Conservation (phyloP, 1,140 invertebrate genomes). For the Pentalonia nigronervosa region DNA sequence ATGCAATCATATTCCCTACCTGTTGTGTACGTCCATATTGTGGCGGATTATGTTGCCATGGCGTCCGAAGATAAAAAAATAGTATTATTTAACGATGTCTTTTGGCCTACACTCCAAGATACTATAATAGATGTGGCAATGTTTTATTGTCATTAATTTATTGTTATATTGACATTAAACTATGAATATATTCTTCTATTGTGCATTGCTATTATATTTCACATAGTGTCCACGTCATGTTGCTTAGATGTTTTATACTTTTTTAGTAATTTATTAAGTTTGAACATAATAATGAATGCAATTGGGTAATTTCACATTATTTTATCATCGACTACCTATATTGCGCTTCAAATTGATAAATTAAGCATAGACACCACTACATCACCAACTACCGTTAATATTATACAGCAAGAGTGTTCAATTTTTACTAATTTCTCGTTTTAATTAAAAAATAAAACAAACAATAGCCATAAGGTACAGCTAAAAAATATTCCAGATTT, state of each 20-base stretch:
- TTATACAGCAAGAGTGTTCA: neutral
- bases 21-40: neutral
- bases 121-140: neutral
- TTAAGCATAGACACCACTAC: neutral
- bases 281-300: neutral
- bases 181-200: neutral
- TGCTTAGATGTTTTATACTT: neutral
- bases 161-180: neutral
- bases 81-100: neutral
- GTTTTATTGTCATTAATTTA: neutral
- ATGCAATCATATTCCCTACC: neutral
- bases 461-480: neutral
- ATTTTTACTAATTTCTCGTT: neutral
- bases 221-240: neutral
- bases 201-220: neutral
- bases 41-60: neutral
- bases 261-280: neutral
- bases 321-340: neutral
- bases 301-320: neutral
- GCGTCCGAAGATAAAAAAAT: neutral
- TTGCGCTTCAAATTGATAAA: neutral
- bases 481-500: neutral
- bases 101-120: neutral
- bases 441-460: neutral
- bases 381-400: neutral